These are phyloP conservation scores for Phymastichus coffea DNA, from an alignment of 1,140 invertebrate species.

Conservation along the genomic window DNA sequence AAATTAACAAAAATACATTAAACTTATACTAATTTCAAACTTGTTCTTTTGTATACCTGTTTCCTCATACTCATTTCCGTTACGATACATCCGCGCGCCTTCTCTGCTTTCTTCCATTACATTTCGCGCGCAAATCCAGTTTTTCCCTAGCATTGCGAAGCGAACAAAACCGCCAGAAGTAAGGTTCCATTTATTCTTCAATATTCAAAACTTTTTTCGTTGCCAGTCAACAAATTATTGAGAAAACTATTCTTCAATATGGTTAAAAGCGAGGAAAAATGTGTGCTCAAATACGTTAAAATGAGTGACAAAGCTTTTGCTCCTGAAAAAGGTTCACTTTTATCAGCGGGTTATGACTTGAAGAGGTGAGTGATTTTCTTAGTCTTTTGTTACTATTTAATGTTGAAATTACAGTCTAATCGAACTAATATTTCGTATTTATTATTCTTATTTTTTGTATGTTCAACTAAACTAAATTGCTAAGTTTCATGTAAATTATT, in stretches of 20 bases:
- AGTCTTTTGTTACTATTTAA: neutral
- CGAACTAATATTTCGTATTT: neutral
- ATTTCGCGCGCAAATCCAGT: too few species aligned
- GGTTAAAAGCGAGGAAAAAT: conserved; percentile 19
- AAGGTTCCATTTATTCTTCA: too few species aligned
- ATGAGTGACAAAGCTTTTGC: conserved; percentile 74
- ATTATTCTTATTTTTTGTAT: neutral
- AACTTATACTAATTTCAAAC: too few species aligned
- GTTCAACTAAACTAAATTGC: neutral
- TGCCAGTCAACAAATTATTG: neutral
- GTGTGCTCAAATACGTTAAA: conserved; percentile 72
- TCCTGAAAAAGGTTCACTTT: conserved; percentile 79
- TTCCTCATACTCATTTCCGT: too few species aligned
- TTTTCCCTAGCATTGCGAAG: too few species aligned
- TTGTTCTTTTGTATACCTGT: too few species aligned
- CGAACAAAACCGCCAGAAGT: too few species aligned
- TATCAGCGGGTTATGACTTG: conserved; percentile 90
- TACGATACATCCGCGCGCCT: too few species aligned
- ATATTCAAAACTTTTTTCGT: too few species aligned
- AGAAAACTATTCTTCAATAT: conserved; percentile 19
- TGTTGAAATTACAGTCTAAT: neutral
- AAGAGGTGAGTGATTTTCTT: conserved; percentile 62
- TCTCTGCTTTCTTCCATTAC: too few species aligned
- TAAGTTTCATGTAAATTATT: neutral
- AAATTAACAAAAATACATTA: too few species aligned